A percentile compares a stretch with the other conserved stretches of the same genome.
phyloP scores from a whole-genome alignment of 2,113 vertebrate genomes.

The Desmodus rotundus region DNA sequence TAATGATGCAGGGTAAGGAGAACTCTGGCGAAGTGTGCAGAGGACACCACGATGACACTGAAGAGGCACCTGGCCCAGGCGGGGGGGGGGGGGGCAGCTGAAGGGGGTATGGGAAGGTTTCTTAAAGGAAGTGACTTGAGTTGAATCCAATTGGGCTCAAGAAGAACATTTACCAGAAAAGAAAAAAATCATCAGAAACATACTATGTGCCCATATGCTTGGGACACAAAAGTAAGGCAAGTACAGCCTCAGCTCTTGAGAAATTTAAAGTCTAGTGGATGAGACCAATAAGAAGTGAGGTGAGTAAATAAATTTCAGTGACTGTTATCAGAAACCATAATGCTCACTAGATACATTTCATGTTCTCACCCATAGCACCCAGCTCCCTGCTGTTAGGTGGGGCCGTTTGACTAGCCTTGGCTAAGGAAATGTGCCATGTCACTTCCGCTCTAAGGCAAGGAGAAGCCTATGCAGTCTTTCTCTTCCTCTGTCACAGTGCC shows the following conservation, averaged over 20 bases:
- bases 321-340: background rate
- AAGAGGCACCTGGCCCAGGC: background rate
- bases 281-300: background rate
- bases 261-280: background rate
- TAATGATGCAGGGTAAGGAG: background rate
- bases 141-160: background rate
- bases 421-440: background rate
- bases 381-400: background rate
- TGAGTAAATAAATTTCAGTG: background rate
- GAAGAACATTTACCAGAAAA: background rate
- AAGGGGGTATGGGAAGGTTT: background rate
- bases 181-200: background rate
- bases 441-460: background rate
- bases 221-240: background rate
- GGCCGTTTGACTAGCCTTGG: background rate
- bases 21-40: background rate
- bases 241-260: background rate
- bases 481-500: background rate
- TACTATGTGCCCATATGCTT: background rate
- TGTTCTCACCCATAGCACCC: background rate
- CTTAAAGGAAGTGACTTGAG: conserved; percentile 1
- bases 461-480: background rate
- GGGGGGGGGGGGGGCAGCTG: background rate
- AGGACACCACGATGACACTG: background rate
- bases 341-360: background rate